A percentile compares a stretch with the other conserved stretches of the same genome.
Conservation (phyloP, 2,797 vertebrate genomes). For the Psittacula derbiana region DNA sequence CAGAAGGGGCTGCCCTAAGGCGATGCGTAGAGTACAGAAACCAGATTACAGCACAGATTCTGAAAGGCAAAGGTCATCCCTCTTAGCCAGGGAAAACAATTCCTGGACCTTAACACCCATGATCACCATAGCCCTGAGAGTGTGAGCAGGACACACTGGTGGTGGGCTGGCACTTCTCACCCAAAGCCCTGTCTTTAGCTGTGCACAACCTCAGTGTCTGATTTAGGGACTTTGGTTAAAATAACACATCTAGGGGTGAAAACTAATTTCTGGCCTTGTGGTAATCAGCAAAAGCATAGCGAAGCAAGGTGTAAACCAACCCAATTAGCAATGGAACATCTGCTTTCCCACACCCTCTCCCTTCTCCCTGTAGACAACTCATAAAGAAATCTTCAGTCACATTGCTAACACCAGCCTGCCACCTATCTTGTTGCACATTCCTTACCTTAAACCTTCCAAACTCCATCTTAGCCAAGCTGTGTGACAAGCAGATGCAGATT, state of each 20-base stretch:
- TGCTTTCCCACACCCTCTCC: not conserved
- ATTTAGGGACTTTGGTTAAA: not conserved
- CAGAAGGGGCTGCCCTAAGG: not conserved
- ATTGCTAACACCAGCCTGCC: fast-evolving
- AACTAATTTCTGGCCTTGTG: not conserved
- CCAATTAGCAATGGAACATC: not conserved
- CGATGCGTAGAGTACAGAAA: not conserved
- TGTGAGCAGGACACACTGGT: not conserved
- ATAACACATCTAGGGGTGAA: not conserved
- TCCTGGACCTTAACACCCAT: not conserved
- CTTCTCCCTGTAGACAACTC: not conserved
- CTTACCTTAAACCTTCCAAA: not conserved
- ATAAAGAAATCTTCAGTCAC: too few species aligned
- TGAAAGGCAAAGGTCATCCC: not conserved
- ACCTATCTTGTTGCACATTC: not conserved
- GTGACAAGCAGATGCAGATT: not conserved
- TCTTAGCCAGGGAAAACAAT: not conserved
- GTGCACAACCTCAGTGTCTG: not conserved
- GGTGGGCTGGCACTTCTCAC: not conserved
- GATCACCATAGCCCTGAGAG: not conserved
- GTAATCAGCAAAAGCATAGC: not conserved
- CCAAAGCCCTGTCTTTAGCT: not conserved
- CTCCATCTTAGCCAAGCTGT: not conserved
- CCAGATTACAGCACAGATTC: not conserved
- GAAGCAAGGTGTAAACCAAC: not conserved